Conservation (phyloP, 2,888 invertebrate genomes). For the Fragum fragum region DNA sequence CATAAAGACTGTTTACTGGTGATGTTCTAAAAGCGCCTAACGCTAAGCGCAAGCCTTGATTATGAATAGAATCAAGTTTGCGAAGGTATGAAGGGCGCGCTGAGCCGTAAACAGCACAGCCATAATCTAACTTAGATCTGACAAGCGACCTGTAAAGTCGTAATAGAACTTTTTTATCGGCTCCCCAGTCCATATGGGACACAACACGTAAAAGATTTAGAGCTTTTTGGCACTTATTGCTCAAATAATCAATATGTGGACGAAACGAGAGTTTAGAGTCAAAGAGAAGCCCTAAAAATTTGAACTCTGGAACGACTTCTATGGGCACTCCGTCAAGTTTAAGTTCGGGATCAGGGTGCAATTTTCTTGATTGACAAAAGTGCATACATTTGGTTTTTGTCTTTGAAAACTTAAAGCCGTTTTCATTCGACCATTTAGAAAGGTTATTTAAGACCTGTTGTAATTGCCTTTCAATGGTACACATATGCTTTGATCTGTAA, state of each 20-base stretch:
- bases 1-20: slow-evolving; percentile 47
- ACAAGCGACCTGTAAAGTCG: slow-evolving; percentile 39
- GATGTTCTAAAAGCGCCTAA: slow-evolving; percentile 52
- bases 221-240: slow-evolving; percentile 47
- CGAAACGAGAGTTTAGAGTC: slow-evolving; percentile 54
- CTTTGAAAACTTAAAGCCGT: slow-evolving; percentile 56
- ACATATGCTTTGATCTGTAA: slow-evolving; percentile 33
- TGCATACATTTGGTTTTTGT: slow-evolving; percentile 55
- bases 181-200: slow-evolving; percentile 46
- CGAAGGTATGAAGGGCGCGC: slow-evolving; percentile 52
- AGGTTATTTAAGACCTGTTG: slow-evolving; percentile 35
- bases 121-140: slow-evolving; percentile 59
- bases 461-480: slow-evolving; percentile 40
- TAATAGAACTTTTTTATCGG: slow-evolving; percentile 38
- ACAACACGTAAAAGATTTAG: slow-evolving; percentile 56
- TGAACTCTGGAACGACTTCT: slow-evolving; percentile 40
- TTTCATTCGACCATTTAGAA: slow-evolving; percentile 35
- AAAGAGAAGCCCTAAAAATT: slow-evolving; percentile 58
- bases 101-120: slow-evolving; percentile 48
- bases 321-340: slow-evolving; percentile 28
- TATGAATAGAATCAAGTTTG: slow-evolving; percentile 54
- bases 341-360: slow-evolving; percentile 41
- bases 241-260: slow-evolving; percentile 46
- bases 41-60: slow-evolving; percentile 55
- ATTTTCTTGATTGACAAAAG: slow-evolving; percentile 41